phyloP scores from a whole-genome alignment of 2,113 vertebrate species.

The Rallus limicola region DNA sequence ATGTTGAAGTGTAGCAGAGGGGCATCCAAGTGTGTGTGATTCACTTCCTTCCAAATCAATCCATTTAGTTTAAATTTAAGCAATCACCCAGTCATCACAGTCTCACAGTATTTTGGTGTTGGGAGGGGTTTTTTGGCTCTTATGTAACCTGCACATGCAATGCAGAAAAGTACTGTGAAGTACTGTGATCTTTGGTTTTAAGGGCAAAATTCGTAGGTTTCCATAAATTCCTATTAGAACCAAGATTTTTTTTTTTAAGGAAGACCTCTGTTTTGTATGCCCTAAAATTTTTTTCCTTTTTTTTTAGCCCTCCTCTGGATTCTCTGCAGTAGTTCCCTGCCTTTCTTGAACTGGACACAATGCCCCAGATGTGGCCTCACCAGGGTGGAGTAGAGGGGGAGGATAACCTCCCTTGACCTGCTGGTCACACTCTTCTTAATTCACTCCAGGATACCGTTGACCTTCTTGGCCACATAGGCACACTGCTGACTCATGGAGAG shows the following conservation, averaged over 20 bases:
- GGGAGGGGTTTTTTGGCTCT: neutral
- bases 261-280: neutral
- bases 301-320: too few species aligned
- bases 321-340: too few species aligned
- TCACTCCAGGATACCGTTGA: too few species aligned
- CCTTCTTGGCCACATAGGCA: too few species aligned
- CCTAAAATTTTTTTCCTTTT: neutral
- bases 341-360: too few species aligned
- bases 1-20: neutral
- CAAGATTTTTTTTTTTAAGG: neutral
- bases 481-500: too few species aligned
- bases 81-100: neutral
- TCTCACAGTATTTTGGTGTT: neutral
- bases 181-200: neutral
- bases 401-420: too few species aligned
- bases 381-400: too few species aligned
- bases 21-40: slow-evolving; percentile 24
- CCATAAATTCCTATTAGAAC: neutral
- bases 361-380: too few species aligned
- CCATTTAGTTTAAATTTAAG: slow-evolving; percentile 15
- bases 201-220: neutral
- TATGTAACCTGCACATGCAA: neutral
- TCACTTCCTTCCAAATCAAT: slow-evolving; percentile 39
- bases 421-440: too few species aligned
- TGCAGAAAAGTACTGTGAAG: neutral